These are phyloP conservation scores for Lordiphosa stackelbergi DNA, from an alignment of 1,140 invertebrate genomes.

Conservation along the genomic window DNA sequence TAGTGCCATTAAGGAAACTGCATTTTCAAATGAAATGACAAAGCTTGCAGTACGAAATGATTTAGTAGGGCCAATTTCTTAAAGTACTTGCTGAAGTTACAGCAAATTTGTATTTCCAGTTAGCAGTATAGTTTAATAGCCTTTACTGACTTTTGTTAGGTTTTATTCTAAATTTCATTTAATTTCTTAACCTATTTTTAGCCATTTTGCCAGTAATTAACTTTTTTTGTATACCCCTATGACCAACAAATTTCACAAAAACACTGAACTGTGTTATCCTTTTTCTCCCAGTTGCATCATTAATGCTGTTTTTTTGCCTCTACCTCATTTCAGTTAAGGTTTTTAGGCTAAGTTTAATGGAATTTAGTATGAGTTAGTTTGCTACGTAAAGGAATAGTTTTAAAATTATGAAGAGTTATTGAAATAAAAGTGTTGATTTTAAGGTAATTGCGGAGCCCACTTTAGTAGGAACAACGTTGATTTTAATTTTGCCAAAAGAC, in stretches of 20 bases:
- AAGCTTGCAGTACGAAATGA: too few species aligned
- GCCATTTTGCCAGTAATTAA: constrained; percentile 24
- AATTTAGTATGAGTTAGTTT: constrained; percentile 27
- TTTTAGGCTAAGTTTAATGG: constrained; percentile 15
- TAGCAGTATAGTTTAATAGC: constrained; percentile 1
- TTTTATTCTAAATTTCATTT: background rate
- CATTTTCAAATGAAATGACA: too few species aligned
- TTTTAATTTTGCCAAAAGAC: too few species aligned
- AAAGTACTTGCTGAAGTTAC: too few species aligned
- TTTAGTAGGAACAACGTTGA: too few species aligned
- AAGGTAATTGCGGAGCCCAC: too few species aligned
- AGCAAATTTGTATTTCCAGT: background rate
- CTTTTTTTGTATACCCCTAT: constrained; percentile 38
- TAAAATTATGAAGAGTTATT: background rate
- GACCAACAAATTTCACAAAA: constrained; percentile 46
- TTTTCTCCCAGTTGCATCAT: constrained; percentile 27
- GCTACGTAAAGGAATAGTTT: background rate
- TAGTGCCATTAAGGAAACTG: too few species aligned
- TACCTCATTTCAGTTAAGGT: constrained; percentile 25
- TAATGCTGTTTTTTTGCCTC: constrained; percentile 29
- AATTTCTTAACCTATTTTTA: constrained; percentile 19
- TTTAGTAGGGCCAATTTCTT: too few species aligned
- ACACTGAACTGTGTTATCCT: too few species aligned
- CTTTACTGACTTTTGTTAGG: too few species aligned
- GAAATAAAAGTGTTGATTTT: background rate